phyloP scores from a whole-genome alignment of 2,113 vertebrate species.

The Nibea albiflora region DNA sequence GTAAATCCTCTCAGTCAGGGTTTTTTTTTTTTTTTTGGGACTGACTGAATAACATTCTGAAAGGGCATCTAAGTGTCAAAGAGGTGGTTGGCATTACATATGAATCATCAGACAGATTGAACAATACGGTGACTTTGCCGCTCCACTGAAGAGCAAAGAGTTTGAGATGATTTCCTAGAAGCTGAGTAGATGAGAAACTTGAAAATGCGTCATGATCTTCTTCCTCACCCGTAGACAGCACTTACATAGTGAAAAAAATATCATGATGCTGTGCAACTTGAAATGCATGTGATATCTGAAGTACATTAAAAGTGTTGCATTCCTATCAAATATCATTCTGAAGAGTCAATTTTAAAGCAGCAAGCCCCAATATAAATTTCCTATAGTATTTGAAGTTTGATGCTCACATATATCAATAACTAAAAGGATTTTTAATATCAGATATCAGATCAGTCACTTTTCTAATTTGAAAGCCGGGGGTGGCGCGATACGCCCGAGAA shows the following conservation, averaged over 20 bases:
- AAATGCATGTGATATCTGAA: neutral
- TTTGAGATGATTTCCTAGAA: constrained; percentile 8
- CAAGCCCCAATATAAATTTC: neutral
- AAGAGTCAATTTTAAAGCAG: neutral
- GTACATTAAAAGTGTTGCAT: neutral
- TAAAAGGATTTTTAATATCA: constrained; percentile 33
- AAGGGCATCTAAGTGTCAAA: neutral
- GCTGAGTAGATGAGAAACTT: constrained; percentile 12
- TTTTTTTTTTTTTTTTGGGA: neutral
- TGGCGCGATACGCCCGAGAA: constrained; percentile 41
- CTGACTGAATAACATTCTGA: neutral
- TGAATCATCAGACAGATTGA: constrained; percentile 30
- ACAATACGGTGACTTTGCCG: constrained; percentile 3
- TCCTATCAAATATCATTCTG: neutral
- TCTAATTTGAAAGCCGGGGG: constrained; percentile 23
- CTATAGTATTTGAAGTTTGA: neutral
- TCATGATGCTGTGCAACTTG: neutral
- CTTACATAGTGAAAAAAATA: neutral
- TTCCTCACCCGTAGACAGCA: neutral
- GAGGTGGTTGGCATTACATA: neutral
- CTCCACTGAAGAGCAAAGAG: neutral
- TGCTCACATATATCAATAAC: neutral
- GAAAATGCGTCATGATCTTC: constrained; percentile 18
- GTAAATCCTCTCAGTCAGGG: no score
- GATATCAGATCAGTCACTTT: constrained; percentile 28